A percentile compares a stretch with the other conserved stretches of the same genome.
Conservation (phyloP, 53 echinoderm and acorn worm genomes). For the Paelopatides confundens region DNA sequence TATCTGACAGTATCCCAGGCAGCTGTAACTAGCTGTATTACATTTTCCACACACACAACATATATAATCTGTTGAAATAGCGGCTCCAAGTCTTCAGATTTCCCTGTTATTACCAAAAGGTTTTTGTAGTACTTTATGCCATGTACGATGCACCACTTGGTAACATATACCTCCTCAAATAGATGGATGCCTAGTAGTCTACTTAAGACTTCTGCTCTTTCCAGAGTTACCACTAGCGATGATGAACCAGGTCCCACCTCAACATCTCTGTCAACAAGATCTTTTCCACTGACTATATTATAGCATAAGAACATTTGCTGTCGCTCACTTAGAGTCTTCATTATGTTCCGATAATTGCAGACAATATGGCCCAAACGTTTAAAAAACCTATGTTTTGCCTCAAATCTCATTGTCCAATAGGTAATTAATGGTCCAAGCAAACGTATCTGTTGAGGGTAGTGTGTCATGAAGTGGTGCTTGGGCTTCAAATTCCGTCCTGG, state of each 20-base stretch:
- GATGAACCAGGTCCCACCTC: conserved; percentile 9
- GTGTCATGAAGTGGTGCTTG: conserved; percentile 49
- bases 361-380: background rate
- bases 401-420: conserved; percentile 58
- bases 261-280: background rate
- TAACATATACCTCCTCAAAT: conserved; percentile 66
- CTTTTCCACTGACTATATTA: background rate
- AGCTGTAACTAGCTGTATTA: background rate
- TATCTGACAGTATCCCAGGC: background rate
- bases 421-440: conserved; percentile 46
- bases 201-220: background rate
- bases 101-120: conserved; percentile 48
- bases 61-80: conserved; percentile 44
- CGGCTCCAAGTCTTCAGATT: conserved; percentile 50
- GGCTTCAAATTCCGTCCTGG: conserved; percentile 47
- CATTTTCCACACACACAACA: background rate
- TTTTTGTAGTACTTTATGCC: conserved; percentile 45
- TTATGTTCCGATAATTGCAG: conserved; percentile 45
- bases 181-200: background rate
- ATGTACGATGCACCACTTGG: conserved; percentile 47
- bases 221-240: background rate
- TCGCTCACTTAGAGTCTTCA: conserved; percentile 39
- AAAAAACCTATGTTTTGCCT: conserved; percentile 9
- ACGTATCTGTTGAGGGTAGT: conserved; percentile 51
- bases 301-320: conserved; percentile 33